Base-by-base conservation (phyloP, 2,888 invertebrate species). In the Calameuta pallipes region DNA sequence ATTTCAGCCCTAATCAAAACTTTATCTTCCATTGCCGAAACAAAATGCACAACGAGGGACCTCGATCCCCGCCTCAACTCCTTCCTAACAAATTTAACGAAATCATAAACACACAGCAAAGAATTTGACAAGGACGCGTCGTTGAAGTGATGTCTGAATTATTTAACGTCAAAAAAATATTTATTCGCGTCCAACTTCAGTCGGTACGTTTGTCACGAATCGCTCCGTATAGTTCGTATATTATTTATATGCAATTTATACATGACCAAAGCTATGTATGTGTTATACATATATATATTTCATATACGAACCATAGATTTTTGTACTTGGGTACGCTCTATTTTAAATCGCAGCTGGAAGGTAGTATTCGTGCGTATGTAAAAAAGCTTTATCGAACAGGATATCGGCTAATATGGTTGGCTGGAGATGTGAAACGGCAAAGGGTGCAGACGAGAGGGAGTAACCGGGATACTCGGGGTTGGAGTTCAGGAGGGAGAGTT, bases 351-450 rank as follows among this genome's bases (percentile, higher is more conserved):
- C 81, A 78, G 56, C 23, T 77, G 78, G 56, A 78, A 73, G 56
- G 69, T 34, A 33, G 41, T 80, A 73, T 80, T 76, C 80, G 76
- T 75, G 75, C 71, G 79, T 34, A 74, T 69, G 75, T 79, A 75
- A 73, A 75, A 75, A 80, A 80, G 81, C 78, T 83, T 81, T 86
- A 83, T 83, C 79, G 84, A 87, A 83, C 83, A 80, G 82, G 76
- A 85, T 87, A 87, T 87, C 83, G 84, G 82, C 83, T 86, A 82
- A 85, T 84, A 81, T 82, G 80, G 78, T 77, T 80, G 81, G 81
- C 84, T 85, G 80, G 80, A 80, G 81, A 83, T 80, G 81, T 76
- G 78, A 83, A 81, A 76, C 80, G 71, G 36, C 34, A 30, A 70
- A 56, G 41, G 73, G 73, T 31, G 13, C 74, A n/a, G 75, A 13